Evolutionary conservation across 2,797 vertebrate genomes (phyloP).

Genomic region (Pagetopsis macropterus): DNA sequence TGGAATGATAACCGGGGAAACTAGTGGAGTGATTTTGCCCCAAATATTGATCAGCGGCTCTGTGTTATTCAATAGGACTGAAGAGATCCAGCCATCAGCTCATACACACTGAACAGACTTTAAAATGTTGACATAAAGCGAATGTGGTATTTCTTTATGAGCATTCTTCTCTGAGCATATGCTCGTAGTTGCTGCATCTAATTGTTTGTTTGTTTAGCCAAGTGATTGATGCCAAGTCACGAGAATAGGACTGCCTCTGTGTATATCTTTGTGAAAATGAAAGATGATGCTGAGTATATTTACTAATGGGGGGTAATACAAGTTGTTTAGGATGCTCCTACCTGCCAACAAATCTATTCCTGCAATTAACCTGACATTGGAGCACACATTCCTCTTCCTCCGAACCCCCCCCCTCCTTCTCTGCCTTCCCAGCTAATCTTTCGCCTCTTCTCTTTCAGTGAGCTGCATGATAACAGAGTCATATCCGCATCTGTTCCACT

Average conservation of each 20-base stretch:
- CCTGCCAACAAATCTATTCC: slow-evolving; percentile 45
- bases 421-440: slow-evolving; percentile 18
- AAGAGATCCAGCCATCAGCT: slow-evolving; percentile 22
- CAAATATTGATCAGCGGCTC: slow-evolving; percentile 28
- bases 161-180: background rate
- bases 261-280: slow-evolving; percentile 50
- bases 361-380: slow-evolving; percentile 54
- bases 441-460: slow-evolving; percentile 43
- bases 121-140: background rate
- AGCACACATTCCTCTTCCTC: slow-evolving; percentile 26
- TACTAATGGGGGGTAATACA: slow-evolving; percentile 42
- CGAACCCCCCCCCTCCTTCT: background rate
- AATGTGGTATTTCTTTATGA: background rate
- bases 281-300: slow-evolving; percentile 50
- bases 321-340: slow-evolving; percentile 38
- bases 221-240: slow-evolving; percentile 41
- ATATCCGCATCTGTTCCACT: slow-evolving; percentile 66
- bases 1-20: slow-evolving; percentile 33
- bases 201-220: slow-evolving; percentile 15
- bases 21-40: slow-evolving; percentile 13
- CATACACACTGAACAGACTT: background rate
- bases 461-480: slow-evolving; percentile 64
- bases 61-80: slow-evolving; percentile 26
- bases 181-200: slow-evolving; percentile 21
- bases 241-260: slow-evolving; percentile 20